Evolutionary conservation across 2,797 vertebrate species (phyloP).

Genomic region (Rhynchotus rufescens): DNA sequence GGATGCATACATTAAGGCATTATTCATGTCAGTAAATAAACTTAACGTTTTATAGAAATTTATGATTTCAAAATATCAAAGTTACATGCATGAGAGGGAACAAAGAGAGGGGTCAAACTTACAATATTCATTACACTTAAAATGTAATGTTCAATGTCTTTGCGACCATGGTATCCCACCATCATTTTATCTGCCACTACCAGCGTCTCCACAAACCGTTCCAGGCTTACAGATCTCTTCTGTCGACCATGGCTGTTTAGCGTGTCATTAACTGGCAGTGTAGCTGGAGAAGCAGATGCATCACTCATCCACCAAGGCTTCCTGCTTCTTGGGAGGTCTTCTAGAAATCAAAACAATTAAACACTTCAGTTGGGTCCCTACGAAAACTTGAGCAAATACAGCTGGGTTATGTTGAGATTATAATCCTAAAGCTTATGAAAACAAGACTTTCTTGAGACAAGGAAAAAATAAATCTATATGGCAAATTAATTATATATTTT

Average conservation of each 20-base stretch:
- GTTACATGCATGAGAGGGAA: not conserved
- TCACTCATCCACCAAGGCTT: conserved; percentile 82
- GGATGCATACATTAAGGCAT: not conserved
- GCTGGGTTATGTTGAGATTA: not conserved
- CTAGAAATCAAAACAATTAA: conserved; percentile 71
- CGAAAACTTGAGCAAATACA: conserved; percentile 37
- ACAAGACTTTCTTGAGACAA: not conserved
- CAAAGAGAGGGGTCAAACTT: conserved; percentile 92
- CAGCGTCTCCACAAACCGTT: conserved; percentile 96
- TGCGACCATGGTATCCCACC: conserved; percentile 98
- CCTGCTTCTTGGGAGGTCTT: conserved; percentile 85
- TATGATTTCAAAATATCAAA: not conserved
- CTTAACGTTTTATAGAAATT: not conserved
- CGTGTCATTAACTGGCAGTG: conserved; percentile 71
- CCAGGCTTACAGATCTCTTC: conserved; percentile 93
- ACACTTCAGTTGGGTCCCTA: conserved; percentile 43
- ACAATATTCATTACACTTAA: conserved; percentile 99
- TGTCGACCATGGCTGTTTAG: conserved; percentile 76
- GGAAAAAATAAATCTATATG: not conserved
- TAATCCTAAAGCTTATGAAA: not conserved
- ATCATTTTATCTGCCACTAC: conserved; percentile 99
- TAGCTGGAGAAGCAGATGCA: conserved; percentile 70
- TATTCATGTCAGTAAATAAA: not conserved
- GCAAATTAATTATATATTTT: too few relatives aligned
- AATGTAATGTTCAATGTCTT: conserved; percentile 99